A percentile compares a stretch with the other conserved stretches of the same genome.
phyloP scores from a whole-genome alignment of 2,888 invertebrate genomes.

The Heteropelma amictum region DNA sequence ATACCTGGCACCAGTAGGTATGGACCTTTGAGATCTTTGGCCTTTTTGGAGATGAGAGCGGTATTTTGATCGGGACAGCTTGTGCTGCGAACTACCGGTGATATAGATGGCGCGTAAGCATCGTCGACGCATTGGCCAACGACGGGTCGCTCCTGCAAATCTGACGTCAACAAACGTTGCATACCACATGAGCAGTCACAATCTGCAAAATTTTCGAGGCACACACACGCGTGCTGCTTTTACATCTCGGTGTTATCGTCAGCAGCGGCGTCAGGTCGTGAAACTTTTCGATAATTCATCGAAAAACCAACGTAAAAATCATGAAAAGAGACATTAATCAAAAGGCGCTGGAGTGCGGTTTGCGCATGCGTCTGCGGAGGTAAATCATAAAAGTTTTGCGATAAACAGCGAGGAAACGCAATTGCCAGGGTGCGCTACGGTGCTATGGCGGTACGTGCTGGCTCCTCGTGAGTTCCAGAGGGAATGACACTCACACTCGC shows the following conservation, averaged over 20 bases:
- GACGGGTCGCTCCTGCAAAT: constrained; percentile 75
- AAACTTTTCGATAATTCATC: constrained; percentile 59
- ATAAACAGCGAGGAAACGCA: no score
- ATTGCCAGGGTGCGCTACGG: no score
- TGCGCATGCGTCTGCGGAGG: no score
- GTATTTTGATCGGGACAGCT: constrained; percentile 77
- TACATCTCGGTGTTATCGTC: constrained; percentile 1
- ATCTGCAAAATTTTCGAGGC: constrained; percentile 70
- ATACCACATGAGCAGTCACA: constrained; percentile 77
- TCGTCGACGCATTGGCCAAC: constrained; percentile 67
- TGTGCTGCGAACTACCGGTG: constrained; percentile 72
- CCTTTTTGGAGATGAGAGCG: constrained; percentile 75
- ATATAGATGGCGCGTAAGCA: constrained; percentile 69
- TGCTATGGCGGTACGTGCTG: no score
- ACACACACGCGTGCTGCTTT: constrained; percentile 42
- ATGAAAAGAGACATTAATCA: constrained; percentile 14
- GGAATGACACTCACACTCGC: no score
- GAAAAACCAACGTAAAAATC: constrained; percentile 45
- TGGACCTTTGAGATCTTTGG: constrained; percentile 80
- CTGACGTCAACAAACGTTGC: constrained; percentile 77
- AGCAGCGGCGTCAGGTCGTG: constrained; percentile 38
- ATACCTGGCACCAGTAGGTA: constrained; percentile 82
- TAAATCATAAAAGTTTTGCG: no score
- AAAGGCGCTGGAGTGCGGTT: no score
- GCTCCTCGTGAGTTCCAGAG: no score